Evolutionary conservation across 2,113 vertebrate genomes (phyloP).

Genomic region (Corythoichthys intestinalis): DNA sequence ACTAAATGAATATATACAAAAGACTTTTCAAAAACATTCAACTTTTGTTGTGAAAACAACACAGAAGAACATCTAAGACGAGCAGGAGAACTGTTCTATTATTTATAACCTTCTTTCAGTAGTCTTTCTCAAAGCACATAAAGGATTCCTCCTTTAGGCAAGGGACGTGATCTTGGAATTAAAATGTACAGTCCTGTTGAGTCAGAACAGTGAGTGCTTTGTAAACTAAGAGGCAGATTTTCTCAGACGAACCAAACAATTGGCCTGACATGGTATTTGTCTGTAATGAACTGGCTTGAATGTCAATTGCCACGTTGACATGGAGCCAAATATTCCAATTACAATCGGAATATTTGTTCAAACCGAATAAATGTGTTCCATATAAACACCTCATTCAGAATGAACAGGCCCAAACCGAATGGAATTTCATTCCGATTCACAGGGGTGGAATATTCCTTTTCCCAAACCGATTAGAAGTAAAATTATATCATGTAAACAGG

Average conservation of each 20-base stretch:
- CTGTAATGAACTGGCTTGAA: background rate
- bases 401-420: no score
- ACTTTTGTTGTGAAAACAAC: background rate
- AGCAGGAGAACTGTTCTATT: slow-evolving; percentile 2
- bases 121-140: slow-evolving; percentile 6
- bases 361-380: no score
- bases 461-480: no score
- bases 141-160: slow-evolving; percentile 4
- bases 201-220: background rate
- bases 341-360: no score
- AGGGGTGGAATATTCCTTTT: no score
- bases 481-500: no score
- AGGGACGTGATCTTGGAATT: slow-evolving; percentile 8
- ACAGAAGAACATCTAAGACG: background rate
- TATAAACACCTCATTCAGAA: no score
- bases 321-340: no score
- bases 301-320: no score
- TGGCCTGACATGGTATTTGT: background rate
- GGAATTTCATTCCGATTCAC: no score
- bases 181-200: background rate
- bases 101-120: slow-evolving; percentile 1
- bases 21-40: background rate
- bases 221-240: slow-evolving; percentile 3
- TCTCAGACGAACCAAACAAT: background rate
- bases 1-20: background rate